Conservation (phyloP, 2,888 invertebrate genomes). For the Coenonympha glycerion region DNA sequence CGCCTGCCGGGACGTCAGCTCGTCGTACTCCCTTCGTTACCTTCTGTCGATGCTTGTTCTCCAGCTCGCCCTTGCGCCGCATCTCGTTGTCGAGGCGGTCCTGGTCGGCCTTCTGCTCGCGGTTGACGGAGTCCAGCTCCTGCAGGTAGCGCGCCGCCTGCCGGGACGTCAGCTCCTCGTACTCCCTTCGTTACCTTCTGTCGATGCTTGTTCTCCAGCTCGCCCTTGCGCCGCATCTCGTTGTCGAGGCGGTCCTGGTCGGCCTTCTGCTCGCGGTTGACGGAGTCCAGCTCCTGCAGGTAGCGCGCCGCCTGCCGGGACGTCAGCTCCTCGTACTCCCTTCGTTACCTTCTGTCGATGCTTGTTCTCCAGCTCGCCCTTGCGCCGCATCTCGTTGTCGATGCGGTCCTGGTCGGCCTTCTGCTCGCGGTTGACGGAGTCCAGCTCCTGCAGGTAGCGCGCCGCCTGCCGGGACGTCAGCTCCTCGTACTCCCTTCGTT, state of each 20-base stretch:
- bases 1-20: constrained; percentile 93
- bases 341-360: too few species aligned
- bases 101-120: constrained; percentile 98
- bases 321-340: constrained; percentile 95
- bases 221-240: constrained; percentile 89
- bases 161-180: constrained; percentile 94
- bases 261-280: constrained; percentile 97
- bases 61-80: constrained; percentile 90
- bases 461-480: too few species aligned
- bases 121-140: constrained; percentile 95
- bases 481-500: too few species aligned
- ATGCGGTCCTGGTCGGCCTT: too few species aligned
- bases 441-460: too few species aligned
- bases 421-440: too few species aligned
- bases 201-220: constrained; percentile 91
- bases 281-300: constrained; percentile 95
- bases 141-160: constrained; percentile 94
- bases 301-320: constrained; percentile 94
- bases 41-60: constrained; percentile 93
- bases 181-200: constrained; percentile 88
- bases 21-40: constrained; percentile 89
- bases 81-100: constrained; percentile 95
- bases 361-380: too few species aligned
- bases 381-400: too few species aligned
- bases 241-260: constrained; percentile 97